Evolutionary conservation across 2,888 invertebrate species (phyloP).

Genomic region (Caprella mutica): DNA sequence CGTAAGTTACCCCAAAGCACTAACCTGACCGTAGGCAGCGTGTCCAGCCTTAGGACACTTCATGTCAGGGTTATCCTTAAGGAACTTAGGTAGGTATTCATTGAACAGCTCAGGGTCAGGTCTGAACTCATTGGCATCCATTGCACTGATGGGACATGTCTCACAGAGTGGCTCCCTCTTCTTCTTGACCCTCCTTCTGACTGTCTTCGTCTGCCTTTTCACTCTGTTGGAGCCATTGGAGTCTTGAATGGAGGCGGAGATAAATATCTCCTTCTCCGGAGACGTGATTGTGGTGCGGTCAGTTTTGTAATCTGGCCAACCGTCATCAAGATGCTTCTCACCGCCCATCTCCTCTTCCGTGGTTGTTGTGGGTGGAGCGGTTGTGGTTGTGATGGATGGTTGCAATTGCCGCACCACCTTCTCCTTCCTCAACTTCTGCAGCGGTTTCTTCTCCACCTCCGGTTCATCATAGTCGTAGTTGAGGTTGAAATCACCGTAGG

Average conservation of each 20-base stretch:
- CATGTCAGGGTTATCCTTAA: conserved; percentile 65
- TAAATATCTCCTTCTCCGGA: no score
- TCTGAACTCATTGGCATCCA: conserved; percentile 41
- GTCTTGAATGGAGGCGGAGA: no score
- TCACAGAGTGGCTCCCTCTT: conserved; percentile 11
- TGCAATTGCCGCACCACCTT: neutral
- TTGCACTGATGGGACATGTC: conserved; percentile 18
- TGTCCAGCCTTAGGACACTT: conserved; percentile 72
- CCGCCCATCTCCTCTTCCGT: neutral
- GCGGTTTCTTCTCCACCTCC: neutral
- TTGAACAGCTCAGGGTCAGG: conserved; percentile 55
- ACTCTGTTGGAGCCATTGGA: no score
- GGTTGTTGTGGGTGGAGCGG: neutral
- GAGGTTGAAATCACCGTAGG: conserved; percentile 11
- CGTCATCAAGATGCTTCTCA: conserved; percentile 16
- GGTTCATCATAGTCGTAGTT: conserved; percentile 5
- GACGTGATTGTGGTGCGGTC: no score
- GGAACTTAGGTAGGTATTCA: conserved; percentile 64
- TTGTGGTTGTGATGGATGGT: neutral
- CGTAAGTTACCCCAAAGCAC: no score
- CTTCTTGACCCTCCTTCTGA: neutral
- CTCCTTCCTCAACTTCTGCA: neutral
- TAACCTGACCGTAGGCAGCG: conserved; percentile 53
- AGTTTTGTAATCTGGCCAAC: conserved; percentile 23
- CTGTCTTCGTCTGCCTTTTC: neutral